phyloP scores from a whole-genome alignment of 1,140 invertebrate genomes.

The Meloidogyne floridensis region DNA sequence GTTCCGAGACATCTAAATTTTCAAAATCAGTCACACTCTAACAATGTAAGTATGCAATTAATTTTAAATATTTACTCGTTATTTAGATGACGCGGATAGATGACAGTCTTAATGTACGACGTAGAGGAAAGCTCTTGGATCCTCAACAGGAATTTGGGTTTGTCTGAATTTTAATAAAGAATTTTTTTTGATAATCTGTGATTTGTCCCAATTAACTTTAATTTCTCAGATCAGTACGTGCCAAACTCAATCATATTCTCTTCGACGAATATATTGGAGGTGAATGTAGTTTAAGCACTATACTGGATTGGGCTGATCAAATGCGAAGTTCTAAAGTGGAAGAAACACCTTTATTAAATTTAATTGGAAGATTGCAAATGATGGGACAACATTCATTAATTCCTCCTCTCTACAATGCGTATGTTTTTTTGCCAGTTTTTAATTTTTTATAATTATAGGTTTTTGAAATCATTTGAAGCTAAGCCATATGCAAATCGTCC shows the following conservation, averaged over 20 bases:
- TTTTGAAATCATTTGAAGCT: neutral
- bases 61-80: neutral
- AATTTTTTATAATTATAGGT: neutral
- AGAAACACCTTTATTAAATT: neutral
- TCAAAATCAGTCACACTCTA: neutral
- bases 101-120: neutral
- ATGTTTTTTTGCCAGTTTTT: neutral
- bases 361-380: neutral
- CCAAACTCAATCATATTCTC: neutral
- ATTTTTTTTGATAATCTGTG: no score
- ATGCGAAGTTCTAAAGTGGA: neutral
- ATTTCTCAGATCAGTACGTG: neutral
- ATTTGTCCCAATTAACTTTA: neutral
- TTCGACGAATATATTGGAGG: neutral
- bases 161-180: neutral
- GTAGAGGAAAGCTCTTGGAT: neutral
- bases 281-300: neutral
- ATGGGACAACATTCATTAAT: neutral
- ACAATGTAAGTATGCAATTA: neutral
- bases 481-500: neutral
- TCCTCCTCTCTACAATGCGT: neutral
- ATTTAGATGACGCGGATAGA: neutral
- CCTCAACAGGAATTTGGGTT: neutral
- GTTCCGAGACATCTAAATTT: neutral
- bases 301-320: neutral